Conservation (phyloP, 2,797 vertebrate genomes). For the Lutjanus campechanus region DNA sequence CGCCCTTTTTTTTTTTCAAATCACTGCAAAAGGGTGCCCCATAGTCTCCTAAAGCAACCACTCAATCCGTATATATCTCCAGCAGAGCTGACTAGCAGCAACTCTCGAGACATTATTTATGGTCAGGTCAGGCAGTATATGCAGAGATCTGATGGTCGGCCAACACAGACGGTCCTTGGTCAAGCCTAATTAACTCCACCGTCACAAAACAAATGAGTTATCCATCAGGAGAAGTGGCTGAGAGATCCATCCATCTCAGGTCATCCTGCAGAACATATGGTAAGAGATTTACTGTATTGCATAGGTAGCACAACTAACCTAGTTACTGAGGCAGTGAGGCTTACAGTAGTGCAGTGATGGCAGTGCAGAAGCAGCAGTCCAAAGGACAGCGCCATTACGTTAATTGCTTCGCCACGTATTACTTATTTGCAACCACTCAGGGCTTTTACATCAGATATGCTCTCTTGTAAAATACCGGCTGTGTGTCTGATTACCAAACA, state of each 20-base stretch:
- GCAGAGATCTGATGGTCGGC: constrained; percentile 37
- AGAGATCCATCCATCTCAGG: constrained; percentile 61
- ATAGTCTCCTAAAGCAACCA: constrained; percentile 17
- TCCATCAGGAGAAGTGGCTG: constrained; percentile 59
- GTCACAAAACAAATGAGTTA: constrained; percentile 65
- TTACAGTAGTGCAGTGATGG: constrained; percentile 15
- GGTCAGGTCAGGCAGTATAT: constrained; percentile 38
- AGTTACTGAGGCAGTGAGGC: constrained; percentile 20
- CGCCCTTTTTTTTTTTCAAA: too few relatives aligned
- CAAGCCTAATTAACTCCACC: constrained; percentile 69
- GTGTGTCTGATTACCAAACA: constrained; percentile 24
- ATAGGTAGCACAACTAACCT: constrained; percentile 54
- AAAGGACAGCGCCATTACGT: constrained; percentile 9
- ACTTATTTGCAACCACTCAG: constrained; percentile 24
- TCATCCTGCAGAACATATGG: constrained; percentile 29
- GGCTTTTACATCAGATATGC: constrained; percentile 11
- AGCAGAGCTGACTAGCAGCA: constrained; percentile 43
- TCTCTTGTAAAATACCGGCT: constrained; percentile 25
- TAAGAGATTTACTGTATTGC: constrained; percentile 51
- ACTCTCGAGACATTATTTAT: constrained; percentile 53
- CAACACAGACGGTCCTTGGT: constrained; percentile 52
- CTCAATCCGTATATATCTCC: constrained; percentile 7
- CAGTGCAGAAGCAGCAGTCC: constrained; percentile 15
- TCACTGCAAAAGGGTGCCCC: not conserved
- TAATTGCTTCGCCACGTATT: constrained; percentile 30